Evolutionary conservation across 2,797 vertebrate species (phyloP).

Genomic region (Gephyroberyx darwinii): DNA sequence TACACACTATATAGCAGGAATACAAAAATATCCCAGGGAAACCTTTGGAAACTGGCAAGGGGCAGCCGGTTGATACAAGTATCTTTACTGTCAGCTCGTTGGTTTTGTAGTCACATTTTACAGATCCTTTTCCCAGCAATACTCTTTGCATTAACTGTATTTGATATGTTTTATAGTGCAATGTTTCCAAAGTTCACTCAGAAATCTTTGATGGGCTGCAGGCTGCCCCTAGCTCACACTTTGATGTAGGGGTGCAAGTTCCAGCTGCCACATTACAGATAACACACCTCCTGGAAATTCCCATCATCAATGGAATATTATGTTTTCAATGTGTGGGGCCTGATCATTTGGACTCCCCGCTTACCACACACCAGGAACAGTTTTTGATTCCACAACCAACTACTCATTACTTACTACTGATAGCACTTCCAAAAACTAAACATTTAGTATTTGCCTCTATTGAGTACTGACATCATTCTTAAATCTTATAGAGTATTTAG

Average conservation of each 20-base stretch:
- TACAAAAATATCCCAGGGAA: background rate
- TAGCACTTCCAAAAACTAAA: too few species aligned
- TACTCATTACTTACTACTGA: background rate
- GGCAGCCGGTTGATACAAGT: background rate
- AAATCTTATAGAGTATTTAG: too few species aligned
- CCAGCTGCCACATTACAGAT: slow-evolving; percentile 7
- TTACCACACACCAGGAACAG: background rate
- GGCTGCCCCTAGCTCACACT: background rate
- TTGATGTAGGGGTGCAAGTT: background rate
- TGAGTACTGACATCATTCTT: too few species aligned
- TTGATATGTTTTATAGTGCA: too few species aligned
- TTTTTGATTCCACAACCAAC: too few species aligned
- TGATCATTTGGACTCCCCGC: background rate
- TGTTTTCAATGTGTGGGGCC: slow-evolving; percentile 2
- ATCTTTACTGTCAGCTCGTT: background rate
- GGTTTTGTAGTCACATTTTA: background rate
- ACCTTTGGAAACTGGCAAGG: background rate
- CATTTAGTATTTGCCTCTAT: too few species aligned
- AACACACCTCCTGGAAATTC: slow-evolving; percentile 43
- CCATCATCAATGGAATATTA: background rate
- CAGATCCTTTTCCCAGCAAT: background rate
- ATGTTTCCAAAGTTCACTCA: background rate
- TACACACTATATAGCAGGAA: background rate
- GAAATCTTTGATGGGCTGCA: background rate
- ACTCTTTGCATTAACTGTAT: too few species aligned